Evolutionary conservation across 2,888 invertebrate genomes (phyloP).

Genomic region (Perithous albicinctus): DNA sequence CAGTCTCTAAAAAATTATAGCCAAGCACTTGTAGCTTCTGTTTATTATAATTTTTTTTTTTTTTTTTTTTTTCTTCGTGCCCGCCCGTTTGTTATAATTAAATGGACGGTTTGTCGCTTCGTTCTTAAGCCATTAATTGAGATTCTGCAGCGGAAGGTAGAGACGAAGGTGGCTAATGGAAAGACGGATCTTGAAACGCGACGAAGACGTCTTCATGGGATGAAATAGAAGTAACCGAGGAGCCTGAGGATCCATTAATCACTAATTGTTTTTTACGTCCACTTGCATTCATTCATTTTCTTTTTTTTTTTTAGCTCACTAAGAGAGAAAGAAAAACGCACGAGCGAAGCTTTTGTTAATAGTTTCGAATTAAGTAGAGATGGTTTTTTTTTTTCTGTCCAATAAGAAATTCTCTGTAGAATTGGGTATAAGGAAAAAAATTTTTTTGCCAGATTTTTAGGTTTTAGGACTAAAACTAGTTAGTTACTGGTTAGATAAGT

Average conservation of each 20-base stretch:
- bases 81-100: neutral
- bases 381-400: neutral
- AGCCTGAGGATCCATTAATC: constrained; percentile 10
- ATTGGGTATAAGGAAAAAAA: too few species aligned
- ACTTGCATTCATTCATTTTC: neutral
- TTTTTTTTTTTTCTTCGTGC: neutral
- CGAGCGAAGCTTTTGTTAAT: too few species aligned
- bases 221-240: neutral
- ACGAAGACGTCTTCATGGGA: too few species aligned
- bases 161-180: neutral
- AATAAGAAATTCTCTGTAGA: too few species aligned
- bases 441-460: too few species aligned
- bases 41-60: too few species aligned
- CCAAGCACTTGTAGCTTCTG: neutral
- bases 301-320: neutral
- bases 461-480: too few species aligned
- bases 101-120: neutral
- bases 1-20: neutral
- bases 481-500: too few species aligned
- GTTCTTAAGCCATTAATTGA: neutral
- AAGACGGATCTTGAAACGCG: neutral
- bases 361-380: too few species aligned
- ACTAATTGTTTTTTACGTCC: neutral
- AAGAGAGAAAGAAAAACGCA: too few species aligned
- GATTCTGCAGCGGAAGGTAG: neutral